Conservation (phyloP, 2,797 vertebrate species). For the Otolemur crassicaudatus region DNA sequence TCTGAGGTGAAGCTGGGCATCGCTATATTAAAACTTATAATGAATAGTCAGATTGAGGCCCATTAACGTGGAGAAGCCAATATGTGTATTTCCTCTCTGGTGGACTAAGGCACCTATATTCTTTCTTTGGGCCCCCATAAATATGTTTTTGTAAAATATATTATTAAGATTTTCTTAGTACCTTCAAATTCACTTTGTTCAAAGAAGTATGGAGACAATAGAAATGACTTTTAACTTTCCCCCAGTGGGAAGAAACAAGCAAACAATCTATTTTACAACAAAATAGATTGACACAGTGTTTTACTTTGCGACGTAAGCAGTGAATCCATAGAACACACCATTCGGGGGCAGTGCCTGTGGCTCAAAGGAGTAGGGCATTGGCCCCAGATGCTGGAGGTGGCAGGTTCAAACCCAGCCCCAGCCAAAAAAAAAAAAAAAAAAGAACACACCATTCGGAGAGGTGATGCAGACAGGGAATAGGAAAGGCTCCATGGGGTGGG, state of each 20-base stretch:
- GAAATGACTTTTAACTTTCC: conserved; percentile 6
- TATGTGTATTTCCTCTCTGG: background rate
- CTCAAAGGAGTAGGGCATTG: too few species aligned
- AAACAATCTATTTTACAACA: background rate
- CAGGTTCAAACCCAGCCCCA: too few species aligned
- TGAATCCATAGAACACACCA: background rate
- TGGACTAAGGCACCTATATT: background rate
- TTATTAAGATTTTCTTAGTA: conserved; percentile 7
- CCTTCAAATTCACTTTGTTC: background rate
- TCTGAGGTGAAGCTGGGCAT: background rate
- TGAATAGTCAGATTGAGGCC: background rate
- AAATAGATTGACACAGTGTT: background rate
- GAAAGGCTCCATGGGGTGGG: background rate
- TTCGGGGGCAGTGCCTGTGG: background rate
- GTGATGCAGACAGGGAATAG: background rate
- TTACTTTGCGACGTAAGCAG: background rate
- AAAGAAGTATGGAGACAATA: background rate
- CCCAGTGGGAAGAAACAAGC: background rate
- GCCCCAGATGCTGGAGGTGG: too few species aligned
- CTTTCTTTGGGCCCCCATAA: background rate
- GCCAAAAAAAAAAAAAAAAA: too few species aligned
- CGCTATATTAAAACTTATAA: background rate
- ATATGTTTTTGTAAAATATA: background rate
- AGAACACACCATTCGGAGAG: background rate
- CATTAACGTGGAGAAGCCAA: background rate